Evolutionary conservation across 2,797 vertebrate genomes (phyloP).

Genomic region (Avahi laniger): DNA sequence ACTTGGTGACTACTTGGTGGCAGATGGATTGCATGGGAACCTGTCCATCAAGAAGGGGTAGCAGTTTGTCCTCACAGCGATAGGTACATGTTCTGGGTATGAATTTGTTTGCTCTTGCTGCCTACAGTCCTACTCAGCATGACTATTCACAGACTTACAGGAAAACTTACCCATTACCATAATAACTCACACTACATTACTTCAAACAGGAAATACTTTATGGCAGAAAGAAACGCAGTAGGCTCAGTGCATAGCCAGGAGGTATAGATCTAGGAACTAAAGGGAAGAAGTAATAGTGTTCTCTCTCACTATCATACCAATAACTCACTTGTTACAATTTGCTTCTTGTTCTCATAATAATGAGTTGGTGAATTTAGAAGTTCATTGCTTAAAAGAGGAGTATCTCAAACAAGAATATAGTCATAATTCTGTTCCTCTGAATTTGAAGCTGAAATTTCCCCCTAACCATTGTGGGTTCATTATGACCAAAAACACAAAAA

Average conservation of each 20-base stretch:
- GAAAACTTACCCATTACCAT: neutral
- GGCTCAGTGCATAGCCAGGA: neutral
- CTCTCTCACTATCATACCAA: neutral
- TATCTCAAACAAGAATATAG: neutral
- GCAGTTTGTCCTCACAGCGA: neutral
- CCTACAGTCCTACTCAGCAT: neutral
- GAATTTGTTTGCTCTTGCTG: neutral
- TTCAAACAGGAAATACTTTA: neutral
- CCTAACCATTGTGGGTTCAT: neutral
- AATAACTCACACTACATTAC: neutral
- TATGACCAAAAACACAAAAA: neutral
- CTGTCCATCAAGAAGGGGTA: neutral
- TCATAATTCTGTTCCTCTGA: neutral
- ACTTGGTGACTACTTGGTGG: neutral
- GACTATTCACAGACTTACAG: neutral
- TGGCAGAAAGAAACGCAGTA: neutral
- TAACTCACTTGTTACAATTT: neutral
- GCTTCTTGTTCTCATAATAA: neutral
- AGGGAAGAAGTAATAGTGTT: neutral
- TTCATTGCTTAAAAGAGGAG: neutral
- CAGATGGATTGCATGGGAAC: neutral
- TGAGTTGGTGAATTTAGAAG: neutral
- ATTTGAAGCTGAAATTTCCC: neutral
- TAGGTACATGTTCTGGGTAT: neutral
- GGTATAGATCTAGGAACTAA: neutral